A percentile compares a stretch with the other conserved stretches of the same genome.
Conservation (phyloP, 2,113 vertebrate species). For the Pollachius pollachius region DNA sequence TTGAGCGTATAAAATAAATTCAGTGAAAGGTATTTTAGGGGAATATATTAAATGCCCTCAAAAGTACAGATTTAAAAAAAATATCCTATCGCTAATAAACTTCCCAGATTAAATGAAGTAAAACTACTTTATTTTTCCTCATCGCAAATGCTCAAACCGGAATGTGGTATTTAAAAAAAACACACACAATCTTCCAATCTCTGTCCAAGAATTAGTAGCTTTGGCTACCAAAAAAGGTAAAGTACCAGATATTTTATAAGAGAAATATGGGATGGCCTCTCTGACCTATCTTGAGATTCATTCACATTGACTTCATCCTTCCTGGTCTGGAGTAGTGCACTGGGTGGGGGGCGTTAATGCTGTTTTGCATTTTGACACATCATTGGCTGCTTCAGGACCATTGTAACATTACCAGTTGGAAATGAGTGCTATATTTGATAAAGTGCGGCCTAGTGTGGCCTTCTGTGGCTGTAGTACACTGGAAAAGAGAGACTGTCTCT, state of each 20-base stretch:
- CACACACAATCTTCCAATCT: conserved; percentile 1
- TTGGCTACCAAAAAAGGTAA: conserved; percentile 5
- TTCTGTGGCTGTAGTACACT: no score
- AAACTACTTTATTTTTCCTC: conserved; percentile 6
- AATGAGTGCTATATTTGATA: no score
- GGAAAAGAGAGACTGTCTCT: no score
- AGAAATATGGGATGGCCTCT: conserved; percentile 26
- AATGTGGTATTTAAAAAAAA: conserved; percentile 16
- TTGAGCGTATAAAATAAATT: conserved; percentile 34
- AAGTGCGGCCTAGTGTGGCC: no score
- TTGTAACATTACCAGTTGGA: no score
- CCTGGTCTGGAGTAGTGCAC: background rate
- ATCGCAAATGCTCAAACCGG: conserved; percentile 15
- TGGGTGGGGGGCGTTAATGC: no score
- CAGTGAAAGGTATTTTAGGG: background rate
- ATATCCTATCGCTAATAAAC: conserved; percentile 26
- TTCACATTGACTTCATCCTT: conserved; percentile 28
- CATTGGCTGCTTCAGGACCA: no score
- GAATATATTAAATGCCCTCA: no score
- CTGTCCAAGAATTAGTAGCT: background rate
- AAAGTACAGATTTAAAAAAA: conserved; percentile 25
- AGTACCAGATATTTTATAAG: conserved; percentile 2
- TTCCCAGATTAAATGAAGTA: background rate
- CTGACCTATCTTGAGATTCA: conserved; percentile 19
- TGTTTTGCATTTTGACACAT: no score